Evolutionary conservation across 2,797 vertebrate genomes (phyloP).

Genomic region (Spinus olivaceus): DNA sequence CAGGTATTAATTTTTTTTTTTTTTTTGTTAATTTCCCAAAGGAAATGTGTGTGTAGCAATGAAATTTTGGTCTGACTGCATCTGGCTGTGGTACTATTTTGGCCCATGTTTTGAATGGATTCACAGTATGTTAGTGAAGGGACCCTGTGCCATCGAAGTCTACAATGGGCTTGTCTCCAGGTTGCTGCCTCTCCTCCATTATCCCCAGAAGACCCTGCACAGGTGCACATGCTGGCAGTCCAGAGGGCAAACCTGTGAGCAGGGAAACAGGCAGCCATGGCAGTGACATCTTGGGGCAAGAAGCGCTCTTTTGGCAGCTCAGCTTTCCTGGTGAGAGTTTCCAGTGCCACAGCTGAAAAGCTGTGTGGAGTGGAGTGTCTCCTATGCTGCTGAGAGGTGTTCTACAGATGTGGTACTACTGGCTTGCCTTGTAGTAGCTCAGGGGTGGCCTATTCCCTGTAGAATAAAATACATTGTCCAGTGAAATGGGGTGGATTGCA

Average conservation of each 20-base stretch:
- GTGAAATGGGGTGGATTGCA: neutral
- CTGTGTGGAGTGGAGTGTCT: accelerated
- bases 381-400: neutral
- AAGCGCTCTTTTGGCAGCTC: neutral
- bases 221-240: neutral
- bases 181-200: neutral
- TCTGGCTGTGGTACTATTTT: neutral
- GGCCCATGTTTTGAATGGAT: neutral
- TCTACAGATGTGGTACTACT: neutral
- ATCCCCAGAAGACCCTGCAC: neutral
- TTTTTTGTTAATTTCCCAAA: neutral
- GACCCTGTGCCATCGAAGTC: neutral
- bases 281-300: neutral
- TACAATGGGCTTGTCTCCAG: neutral
- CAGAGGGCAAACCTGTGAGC: neutral
- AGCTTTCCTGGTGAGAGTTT: neutral
- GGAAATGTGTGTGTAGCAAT: neutral
- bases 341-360: neutral
- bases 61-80: neutral
- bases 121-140: neutral
- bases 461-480: neutral
- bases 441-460: neutral
- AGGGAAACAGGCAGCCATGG: neutral
- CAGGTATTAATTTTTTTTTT: neutral
- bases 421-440: neutral